A percentile compares a stretch with the other conserved stretches of the same genome.
Evolutionary conservation across 2,113 vertebrate genomes (phyloP).

Genomic region (Arvicanthis niloticus): DNA sequence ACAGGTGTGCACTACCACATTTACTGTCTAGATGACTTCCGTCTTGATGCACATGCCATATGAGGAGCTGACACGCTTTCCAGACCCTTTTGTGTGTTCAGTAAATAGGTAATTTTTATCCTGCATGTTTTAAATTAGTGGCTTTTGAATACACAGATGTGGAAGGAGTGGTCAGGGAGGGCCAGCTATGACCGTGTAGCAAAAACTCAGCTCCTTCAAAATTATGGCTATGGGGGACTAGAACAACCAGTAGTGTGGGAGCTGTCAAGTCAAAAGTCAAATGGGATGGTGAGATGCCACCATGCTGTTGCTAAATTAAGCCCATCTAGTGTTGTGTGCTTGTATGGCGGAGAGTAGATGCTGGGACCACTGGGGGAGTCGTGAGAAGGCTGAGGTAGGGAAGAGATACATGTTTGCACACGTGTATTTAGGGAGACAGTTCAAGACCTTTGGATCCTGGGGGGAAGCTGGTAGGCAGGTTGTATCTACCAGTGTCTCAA

Average conservation of each 20-base stretch:
- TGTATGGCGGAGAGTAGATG: fast-evolving
- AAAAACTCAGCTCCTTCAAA: background rate
- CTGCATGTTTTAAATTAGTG: background rate
- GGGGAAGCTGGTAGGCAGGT: background rate
- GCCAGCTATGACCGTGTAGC: no score
- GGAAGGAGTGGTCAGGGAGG: background rate
- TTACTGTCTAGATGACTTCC: background rate
- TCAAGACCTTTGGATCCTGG: background rate
- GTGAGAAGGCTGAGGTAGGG: background rate
- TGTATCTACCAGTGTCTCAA: background rate
- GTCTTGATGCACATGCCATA: no score
- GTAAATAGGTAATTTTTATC: background rate
- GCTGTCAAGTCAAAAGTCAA: background rate
- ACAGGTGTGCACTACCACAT: background rate
- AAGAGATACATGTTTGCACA: background rate
- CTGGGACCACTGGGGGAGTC: fast-evolving
- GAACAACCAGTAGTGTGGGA: background rate
- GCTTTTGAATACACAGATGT: background rate
- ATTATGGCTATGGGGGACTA: background rate
- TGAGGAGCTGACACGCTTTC: no score
- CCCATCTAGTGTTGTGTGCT: background rate
- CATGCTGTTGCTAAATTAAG: background rate
- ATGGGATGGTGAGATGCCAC: background rate
- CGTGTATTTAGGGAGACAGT: background rate
- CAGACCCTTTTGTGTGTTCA: background rate